A percentile compares a stretch with the other conserved stretches of the same genome.
Conservation (phyloP, 2,888 invertebrate genomes). For the Rhagonycha lutea region DNA sequence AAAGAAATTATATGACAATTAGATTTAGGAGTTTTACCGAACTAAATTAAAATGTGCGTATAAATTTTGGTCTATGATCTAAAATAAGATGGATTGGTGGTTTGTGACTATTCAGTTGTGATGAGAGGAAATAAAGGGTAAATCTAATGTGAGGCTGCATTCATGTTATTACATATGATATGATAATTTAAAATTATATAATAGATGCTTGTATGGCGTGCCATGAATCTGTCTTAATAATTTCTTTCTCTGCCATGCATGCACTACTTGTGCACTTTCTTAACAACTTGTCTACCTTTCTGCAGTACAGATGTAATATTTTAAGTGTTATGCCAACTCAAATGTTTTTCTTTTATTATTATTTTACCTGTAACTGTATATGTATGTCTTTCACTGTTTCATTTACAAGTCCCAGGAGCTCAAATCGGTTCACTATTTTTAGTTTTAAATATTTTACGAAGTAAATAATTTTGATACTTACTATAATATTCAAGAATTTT, state of each 20-base stretch:
- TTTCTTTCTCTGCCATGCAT: constrained; percentile 28
- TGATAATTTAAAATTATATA: constrained; percentile 9
- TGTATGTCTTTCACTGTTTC: background rate
- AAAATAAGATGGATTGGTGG: constrained; percentile 6
- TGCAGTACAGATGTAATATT: constrained; percentile 50
- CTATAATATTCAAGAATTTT: background rate
- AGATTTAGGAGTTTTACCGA: background rate
- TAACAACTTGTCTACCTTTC: constrained; percentile 39
- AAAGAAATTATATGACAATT: background rate
- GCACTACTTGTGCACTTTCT: constrained; percentile 31
- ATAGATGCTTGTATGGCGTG: constrained; percentile 30
- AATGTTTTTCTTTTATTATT: constrained; percentile 16
- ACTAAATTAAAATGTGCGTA: background rate
- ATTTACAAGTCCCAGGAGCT: background rate
- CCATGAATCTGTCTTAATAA: constrained; percentile 26
- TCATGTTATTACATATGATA: constrained; percentile 10
- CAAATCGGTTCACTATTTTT: background rate
- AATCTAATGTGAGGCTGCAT: constrained; percentile 25
- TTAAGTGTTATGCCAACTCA: constrained; percentile 25
- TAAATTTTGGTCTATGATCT: background rate
- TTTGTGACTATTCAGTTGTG: constrained; percentile 9
- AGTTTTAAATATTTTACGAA: background rate
- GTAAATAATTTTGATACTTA: background rate
- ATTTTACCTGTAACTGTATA: constrained; percentile 7
- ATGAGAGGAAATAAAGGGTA: constrained; percentile 21